Conservation (phyloP, 1,140 invertebrate species). For the Sinonovacula constricta region DNA sequence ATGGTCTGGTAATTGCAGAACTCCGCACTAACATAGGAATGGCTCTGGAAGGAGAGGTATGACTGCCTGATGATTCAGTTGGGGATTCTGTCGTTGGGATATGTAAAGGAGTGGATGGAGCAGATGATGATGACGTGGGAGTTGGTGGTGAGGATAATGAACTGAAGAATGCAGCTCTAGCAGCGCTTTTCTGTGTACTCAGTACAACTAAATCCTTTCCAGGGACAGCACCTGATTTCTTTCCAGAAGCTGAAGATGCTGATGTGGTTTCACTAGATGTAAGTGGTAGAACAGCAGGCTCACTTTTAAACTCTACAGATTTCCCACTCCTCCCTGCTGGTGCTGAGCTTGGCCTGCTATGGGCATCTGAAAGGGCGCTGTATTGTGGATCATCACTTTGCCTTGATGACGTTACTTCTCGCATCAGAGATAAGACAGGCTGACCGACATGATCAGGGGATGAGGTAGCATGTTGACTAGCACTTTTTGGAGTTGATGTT, state of each 20-base stretch:
- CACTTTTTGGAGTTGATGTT: conserved; percentile 49
- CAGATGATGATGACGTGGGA: conserved; percentile 47
- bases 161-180: conserved; percentile 63
- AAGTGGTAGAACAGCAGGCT: conserved; percentile 34
- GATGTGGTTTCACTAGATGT: conserved; percentile 23
- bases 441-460: conserved; percentile 23
- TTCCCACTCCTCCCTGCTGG: conserved; percentile 8
- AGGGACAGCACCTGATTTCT: conserved; percentile 2
- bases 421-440: conserved; percentile 45
- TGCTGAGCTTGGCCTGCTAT: neutral
- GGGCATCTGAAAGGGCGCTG: neutral
- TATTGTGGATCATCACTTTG: neutral
- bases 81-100: conserved; percentile 35
- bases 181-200: conserved; percentile 54
- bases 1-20: conserved; percentile 28
- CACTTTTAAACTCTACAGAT: conserved; percentile 30
- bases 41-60: conserved; percentile 6
- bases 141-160: conserved; percentile 56
- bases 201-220: conserved; percentile 27
- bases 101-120: conserved; percentile 18
- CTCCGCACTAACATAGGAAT: conserved; percentile 12
- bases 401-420: conserved; percentile 21
- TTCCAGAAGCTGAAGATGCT: conserved; percentile 3
- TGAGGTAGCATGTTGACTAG: conserved; percentile 46
- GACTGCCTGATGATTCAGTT: conserved; percentile 45